Evolutionary conservation across 2,888 invertebrate species (phyloP), one percentile per base, ranked within the genome.

Genomic region (Pelosia muscerda): DNA sequence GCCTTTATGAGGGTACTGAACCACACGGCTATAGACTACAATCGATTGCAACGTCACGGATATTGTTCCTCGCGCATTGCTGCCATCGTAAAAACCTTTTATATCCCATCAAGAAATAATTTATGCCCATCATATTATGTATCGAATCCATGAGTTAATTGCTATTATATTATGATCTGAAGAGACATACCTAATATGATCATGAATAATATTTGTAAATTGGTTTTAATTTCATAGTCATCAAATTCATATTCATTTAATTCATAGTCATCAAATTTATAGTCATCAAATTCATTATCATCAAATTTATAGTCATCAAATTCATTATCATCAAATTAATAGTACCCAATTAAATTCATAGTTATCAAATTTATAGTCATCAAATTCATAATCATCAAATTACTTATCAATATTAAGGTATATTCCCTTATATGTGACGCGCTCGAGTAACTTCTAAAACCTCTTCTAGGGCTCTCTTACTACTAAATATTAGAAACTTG

Each of bases 71-170:
- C 49, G 49, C 9, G 49, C 49, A n/a, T 49, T 49, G n/a, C 49
- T n/a, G n/a, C 3, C 49, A 49, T n/a, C 49, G 49, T 49, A 49
- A n/a, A 49, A 49, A 19, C n/a, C 49, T 49, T 49, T 49, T 49
- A 49, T 49, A 19, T n/a, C 49, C 49, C 49, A 49, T 49, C 49
- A 49, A 49, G n/a, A 49, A 19, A 49, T 49, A 49, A 49, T 49
- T 49, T 49, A 49, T 49, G 49, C 49, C 49, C 2, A 6, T 49
- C 49, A 49, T 49, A 49, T 49, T 49, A n/a, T 49, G 8, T 49
- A 49, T 19, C 49, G 49, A 49, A 49, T 49, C 49, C 49, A n/a
- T n/a, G 49, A 49, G n/a, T 49, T 49, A 49, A 49, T 49, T 49
- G 49, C 49, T 8, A n/a, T 49, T n/a, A n/a, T 49, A n/a, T 49